Conservation (phyloP, 2,113 vertebrate genomes). For the Triplophysa siluroides region DNA sequence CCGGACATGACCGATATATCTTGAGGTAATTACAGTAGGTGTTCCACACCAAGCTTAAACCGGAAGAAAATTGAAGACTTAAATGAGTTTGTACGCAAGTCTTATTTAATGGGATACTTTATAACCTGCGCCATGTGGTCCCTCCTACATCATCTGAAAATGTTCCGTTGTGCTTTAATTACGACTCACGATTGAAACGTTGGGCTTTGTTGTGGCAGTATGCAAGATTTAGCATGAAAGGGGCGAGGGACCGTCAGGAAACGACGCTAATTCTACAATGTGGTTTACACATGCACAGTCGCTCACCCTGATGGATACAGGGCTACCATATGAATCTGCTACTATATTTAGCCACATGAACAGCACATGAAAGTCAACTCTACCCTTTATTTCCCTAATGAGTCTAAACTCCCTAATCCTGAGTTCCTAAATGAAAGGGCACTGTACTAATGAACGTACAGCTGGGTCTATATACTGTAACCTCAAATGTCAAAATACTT, state of each 20-base stretch:
- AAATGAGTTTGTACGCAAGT: constrained; percentile 27
- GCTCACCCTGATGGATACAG: constrained; percentile 31
- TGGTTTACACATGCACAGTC: constrained; percentile 52
- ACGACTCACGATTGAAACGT: constrained; percentile 21
- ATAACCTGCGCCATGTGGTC: not conserved
- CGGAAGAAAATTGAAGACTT: constrained; percentile 13
- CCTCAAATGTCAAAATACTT: constrained; percentile 34
- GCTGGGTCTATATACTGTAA: constrained; percentile 3
- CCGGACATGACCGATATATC: constrained; percentile 36
- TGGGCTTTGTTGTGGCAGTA: constrained; percentile 43
- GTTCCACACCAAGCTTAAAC: constrained; percentile 39
- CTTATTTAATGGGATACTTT: constrained; percentile 35
- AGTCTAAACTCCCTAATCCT: constrained; percentile 14
- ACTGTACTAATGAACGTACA: constrained; percentile 33
- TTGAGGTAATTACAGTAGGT: constrained; percentile 45
- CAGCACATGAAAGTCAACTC: constrained; percentile 33
- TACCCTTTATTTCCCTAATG: constrained; percentile 50
- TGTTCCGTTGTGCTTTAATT: constrained; percentile 49
- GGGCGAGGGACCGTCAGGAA: constrained; percentile 44
- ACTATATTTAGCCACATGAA: constrained; percentile 47
- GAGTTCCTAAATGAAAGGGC: constrained; percentile 46
- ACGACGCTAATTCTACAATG: constrained; percentile 41
- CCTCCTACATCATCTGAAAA: constrained; percentile 39
- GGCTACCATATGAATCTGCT: constrained; percentile 6
- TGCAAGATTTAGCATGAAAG: constrained; percentile 37